Base-by-base conservation (phyloP, 2,888 invertebrate genomes). In the Malthinus seriepunctatus region DNA sequence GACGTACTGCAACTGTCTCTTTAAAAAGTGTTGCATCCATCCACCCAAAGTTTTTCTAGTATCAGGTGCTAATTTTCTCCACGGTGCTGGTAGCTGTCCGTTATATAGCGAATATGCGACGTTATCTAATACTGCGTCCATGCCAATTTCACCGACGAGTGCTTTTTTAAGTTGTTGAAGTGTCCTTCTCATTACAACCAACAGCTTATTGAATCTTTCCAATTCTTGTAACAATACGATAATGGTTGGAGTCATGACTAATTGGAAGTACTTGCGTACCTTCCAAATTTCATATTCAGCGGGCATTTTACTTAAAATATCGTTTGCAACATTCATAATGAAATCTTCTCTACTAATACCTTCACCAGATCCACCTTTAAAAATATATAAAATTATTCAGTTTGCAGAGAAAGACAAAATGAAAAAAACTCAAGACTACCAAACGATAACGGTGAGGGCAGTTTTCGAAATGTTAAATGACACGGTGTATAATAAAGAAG, bases 201-300 rank as follows among this genome's bases (percentile, higher is more conserved):
- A 87, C 0, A 96, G 83, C 12, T 83, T 81, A 78, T 96, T 96
- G 77, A 95, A 95, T 60, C 94, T 84, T 71, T 95, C 94, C 35
- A 96, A 77, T 76, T 96, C 93, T 81, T 96, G 95, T 50, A 95
- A 82, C 48, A 96, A 79, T 1, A 96, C 95, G 10, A 95, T 89
- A 0, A 91, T 86, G 0, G 92, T 89, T 1, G 95, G 95, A 3
- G 90, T 87, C 67, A 95, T 87, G 65, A 85, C 86, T 79, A 90
- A 81, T 70, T 93, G 93, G 73, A 89, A 90, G 73, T 86, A 86
- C 75, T 90, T 90, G 64, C 90, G 85, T 32, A 94, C 87, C 74
- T 88, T 88, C 83, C 88, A 88, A 46, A 94, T 82, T 77, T 95
- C 93, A 76, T 88, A 95, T 63, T 84, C 82, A 8, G 76, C 75